phyloP scores from a whole-genome alignment of 2,888 invertebrate species.

The Cordilura impudica region DNA sequence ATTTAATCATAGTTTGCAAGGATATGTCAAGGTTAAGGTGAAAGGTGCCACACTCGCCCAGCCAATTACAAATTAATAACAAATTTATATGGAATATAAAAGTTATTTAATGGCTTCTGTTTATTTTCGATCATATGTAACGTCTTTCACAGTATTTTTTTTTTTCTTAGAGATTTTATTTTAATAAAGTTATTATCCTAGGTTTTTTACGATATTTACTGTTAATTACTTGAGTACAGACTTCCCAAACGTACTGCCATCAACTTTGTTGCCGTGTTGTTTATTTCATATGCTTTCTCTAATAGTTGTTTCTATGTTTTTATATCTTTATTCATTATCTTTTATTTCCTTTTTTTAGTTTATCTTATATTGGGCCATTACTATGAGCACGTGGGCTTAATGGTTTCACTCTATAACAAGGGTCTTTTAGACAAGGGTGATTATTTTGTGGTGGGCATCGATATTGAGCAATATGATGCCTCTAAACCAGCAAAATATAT shows the following conservation, averaged over 20 bases:
- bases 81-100: too few species aligned
- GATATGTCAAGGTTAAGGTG: too few species aligned
- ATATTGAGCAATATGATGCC: slow-evolving; percentile 91
- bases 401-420: slow-evolving; percentile 90
- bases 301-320: background rate
- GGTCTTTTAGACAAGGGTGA: slow-evolving; percentile 91
- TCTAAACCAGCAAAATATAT: slow-evolving; percentile 88
- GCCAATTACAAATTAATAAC: too few species aligned
- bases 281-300: background rate
- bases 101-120: too few species aligned
- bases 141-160: too few species aligned
- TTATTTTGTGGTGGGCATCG: slow-evolving; percentile 95
- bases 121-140: too few species aligned
- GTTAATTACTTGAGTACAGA: slow-evolving; percentile 30
- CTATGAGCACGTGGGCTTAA: slow-evolving; percentile 93
- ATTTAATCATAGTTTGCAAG: too few species aligned
- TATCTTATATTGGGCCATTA: slow-evolving; percentile 94
- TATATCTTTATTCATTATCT: slow-evolving; percentile 6
- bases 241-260: background rate
- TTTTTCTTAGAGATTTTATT: background rate
- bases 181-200: slow-evolving; percentile 15
- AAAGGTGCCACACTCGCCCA: too few species aligned
- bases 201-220: slow-evolving; percentile 20
- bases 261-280: background rate
- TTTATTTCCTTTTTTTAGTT: slow-evolving; percentile 80